phyloP scores from a whole-genome alignment of 1,140 invertebrate genomes.

The Caenorhabditis brenneri region DNA sequence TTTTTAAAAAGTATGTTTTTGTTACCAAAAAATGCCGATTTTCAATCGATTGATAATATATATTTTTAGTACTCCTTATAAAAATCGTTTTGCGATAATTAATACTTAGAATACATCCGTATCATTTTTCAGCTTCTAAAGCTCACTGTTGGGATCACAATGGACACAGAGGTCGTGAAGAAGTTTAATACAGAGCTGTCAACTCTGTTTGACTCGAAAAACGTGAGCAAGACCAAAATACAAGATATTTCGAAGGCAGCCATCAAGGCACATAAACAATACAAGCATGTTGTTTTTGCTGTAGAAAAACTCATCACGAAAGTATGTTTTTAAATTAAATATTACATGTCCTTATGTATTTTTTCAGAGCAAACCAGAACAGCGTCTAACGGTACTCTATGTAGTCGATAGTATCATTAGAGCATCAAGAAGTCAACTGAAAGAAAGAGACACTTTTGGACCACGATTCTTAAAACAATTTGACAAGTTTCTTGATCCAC shows the following conservation, averaged over 20 bases:
- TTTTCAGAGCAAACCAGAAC: constrained; percentile 87
- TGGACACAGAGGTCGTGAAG: constrained; percentile 61
- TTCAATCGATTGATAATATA: no score
- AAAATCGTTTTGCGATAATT: no score
- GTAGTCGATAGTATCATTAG: constrained; percentile 98
- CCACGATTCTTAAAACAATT: constrained; percentile 95
- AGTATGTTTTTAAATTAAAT: constrained; percentile 72
- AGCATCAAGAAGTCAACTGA: constrained; percentile 93
- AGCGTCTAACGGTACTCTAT: constrained; percentile 96
- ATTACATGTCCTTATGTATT: neutral
- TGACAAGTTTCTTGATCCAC: constrained; percentile 87
- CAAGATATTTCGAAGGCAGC: constrained; percentile 91
- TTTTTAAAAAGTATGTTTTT: no score
- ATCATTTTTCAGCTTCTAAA: no score
- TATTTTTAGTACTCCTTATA: no score
- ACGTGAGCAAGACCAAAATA: constrained; percentile 99
- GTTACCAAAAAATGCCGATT: no score
- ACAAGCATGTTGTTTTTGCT: constrained; percentile 99
- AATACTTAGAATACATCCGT: no score
- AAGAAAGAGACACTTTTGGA: constrained; percentile 96
- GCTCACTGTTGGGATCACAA: neutral
- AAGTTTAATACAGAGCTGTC: constrained; percentile 60
- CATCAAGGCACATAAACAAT: constrained; percentile 97
- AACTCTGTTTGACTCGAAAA: constrained; percentile 75
- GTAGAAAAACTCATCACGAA: constrained; percentile 76